phyloP scores from a whole-genome alignment of 2,113 vertebrate species.

The Phyllopteryx taeniolatus region DNA sequence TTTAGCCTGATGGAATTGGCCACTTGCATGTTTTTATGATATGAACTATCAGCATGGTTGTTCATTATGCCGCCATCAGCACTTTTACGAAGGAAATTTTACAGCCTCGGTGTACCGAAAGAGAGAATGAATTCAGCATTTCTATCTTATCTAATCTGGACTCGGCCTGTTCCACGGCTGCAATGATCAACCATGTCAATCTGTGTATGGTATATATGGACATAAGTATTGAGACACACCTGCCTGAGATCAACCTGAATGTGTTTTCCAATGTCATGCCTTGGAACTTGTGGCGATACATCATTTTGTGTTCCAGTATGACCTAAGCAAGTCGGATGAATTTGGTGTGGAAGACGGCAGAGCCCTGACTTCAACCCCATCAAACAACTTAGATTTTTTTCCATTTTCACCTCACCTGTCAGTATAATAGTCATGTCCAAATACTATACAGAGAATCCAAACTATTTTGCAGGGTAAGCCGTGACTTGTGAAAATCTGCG shows the following conservation, averaged over 20 bases:
- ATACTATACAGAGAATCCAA: no score
- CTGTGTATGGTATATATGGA: constrained; percentile 30
- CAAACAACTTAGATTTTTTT: not conserved
- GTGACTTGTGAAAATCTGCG: no score
- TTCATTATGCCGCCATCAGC: constrained; percentile 74
- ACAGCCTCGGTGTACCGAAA: constrained; percentile 57
- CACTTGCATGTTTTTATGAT: constrained; percentile 61
- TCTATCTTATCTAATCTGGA: constrained; percentile 75
- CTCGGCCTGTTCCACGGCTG: constrained; percentile 44
- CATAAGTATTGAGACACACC: not conserved
- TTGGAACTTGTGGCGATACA: no score
- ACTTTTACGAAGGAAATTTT: constrained; percentile 60
- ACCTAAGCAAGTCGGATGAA: no score
- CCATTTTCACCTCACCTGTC: not conserved
- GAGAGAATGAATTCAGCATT: constrained; percentile 73
- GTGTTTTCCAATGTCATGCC: no score
- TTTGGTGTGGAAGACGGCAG: no score
- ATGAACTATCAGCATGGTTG: constrained; percentile 72
- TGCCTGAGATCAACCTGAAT: no score
- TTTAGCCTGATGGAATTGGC: constrained; percentile 62
- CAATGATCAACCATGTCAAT: constrained; percentile 32
- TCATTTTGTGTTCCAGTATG: no score
- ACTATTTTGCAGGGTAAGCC: no score
- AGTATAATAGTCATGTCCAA: no score
- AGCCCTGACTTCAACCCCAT: not conserved